Base-by-base conservation (phyloP, 2,113 vertebrate species). In the Bothrops jararaca region DNA sequence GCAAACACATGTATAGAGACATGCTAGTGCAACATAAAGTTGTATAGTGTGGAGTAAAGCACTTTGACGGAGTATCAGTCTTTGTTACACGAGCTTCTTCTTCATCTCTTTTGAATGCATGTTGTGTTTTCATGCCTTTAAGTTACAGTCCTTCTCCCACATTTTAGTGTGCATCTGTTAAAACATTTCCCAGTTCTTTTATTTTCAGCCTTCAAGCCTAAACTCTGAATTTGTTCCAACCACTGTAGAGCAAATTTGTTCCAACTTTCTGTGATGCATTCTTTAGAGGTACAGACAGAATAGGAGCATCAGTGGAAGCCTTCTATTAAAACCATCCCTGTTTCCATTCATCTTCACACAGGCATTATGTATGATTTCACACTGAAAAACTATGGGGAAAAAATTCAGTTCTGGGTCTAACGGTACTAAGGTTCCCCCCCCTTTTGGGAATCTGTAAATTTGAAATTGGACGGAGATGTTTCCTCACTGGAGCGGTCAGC, bases 371-470 rank as follows among this genome's bases (percentile, higher is more conserved):
- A 80, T 52, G 26, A 57, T 48, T 60, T 86, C 39, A 58, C 24
- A 58, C 11, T 20, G 54, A 48, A 58, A 80, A 39, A 15, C 26
- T 18, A 9, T 57, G 13, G 42, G 3, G 18, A n/a, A 53, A 92
- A 93, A 96, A 91, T 69, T 93, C 92, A 95, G 94, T 92, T 94
- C 91, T 91, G 45, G 80, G 39, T 93, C 87, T 91, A 58, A 93
- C 86, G 50, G 88, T 96, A 92, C 56, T 85, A 0, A 45, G 64
- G 4, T 20, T 1, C 34, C 18, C 2, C 69, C n/a, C 24, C 1
- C 1, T 2, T 2, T 53, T 88, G 53, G 5, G 29, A 13, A 1
- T 22, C 90, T 57, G 39, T 45, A 22, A 10, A 58, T 57, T 42
- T 57, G 74, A 86, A 48, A 26, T 20, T 57, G 52, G 58, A n/a